These are phyloP conservation scores for Apus apus DNA, from an alignment of 2,113 vertebrate species.

Conservation along the genomic window DNA sequence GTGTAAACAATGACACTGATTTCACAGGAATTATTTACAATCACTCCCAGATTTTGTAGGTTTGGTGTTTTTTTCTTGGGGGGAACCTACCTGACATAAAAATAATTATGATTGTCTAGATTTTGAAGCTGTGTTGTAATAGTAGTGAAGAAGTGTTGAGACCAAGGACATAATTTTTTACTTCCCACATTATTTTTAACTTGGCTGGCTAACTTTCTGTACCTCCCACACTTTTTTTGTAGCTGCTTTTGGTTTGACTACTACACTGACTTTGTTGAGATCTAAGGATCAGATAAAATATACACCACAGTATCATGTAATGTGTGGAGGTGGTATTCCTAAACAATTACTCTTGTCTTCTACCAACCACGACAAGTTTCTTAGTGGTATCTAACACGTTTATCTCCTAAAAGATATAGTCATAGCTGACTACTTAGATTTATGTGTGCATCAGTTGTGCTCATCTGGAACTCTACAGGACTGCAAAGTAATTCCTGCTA, in stretches of 20 bases:
- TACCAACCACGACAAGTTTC: background rate
- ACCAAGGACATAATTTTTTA: background rate
- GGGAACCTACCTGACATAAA: background rate
- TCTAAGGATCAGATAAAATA: background rate
- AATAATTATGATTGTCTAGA: background rate
- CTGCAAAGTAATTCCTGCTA: background rate
- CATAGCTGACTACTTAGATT: background rate
- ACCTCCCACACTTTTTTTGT: background rate
- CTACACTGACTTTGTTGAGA: background rate
- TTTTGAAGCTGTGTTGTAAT: background rate
- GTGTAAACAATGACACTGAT: background rate
- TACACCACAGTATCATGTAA: background rate
- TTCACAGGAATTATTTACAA: background rate
- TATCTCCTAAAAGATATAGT: background rate
- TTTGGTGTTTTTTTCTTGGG: background rate
- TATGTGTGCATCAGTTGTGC: background rate
- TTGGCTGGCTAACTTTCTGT: background rate
- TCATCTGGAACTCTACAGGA: background rate
- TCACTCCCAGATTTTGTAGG: background rate
- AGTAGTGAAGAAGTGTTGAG: background rate
- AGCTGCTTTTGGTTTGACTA: background rate
- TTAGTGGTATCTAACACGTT: background rate
- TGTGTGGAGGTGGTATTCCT: background rate
- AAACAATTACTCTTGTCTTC: background rate
- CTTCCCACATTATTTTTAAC: slow-evolving; percentile 8